Percentiles rank a stretch among this genome's conserved stretches.
These are phyloP conservation scores for Eumacrocentrus americanus DNA, from an alignment of 2,888 invertebrate species.

Conservation along the genomic window DNA sequence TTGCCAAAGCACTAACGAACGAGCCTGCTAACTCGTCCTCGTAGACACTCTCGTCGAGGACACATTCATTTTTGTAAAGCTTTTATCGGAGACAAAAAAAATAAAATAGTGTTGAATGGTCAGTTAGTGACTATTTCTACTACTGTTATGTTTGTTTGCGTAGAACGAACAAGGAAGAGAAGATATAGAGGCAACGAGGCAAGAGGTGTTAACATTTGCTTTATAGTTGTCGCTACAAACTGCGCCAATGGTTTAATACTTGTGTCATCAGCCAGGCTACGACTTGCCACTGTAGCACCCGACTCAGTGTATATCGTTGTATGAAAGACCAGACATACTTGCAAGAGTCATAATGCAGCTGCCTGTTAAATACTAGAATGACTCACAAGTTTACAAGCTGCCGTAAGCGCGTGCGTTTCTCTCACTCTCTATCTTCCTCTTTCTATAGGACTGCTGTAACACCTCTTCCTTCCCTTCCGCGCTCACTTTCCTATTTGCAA, in stretches of 20 bases:
- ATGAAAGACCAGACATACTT: constrained; percentile 32
- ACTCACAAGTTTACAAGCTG: constrained; percentile 47
- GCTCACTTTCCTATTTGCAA: constrained; percentile 21
- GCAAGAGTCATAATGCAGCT: constrained; percentile 43
- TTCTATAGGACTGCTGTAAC: too few species aligned
- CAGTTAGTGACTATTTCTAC: too few species aligned
- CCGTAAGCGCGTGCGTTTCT: constrained; percentile 43
- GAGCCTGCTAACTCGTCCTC: constrained; percentile 30
- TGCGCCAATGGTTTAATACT: constrained; percentile 49
- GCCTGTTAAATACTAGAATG: constrained; percentile 54
- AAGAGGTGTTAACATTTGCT: constrained; percentile 52
- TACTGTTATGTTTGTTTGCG: neutral
- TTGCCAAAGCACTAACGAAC: constrained; percentile 30
- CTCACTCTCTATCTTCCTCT: constrained; percentile 25
- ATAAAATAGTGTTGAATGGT: too few species aligned
- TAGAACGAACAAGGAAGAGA: neutral
- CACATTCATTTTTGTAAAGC: constrained; percentile 18
- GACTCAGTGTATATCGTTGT: constrained; percentile 15
- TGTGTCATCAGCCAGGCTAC: constrained; percentile 34
- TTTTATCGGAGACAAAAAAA: constrained; percentile 13
- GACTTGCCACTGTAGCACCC: constrained; percentile 16
- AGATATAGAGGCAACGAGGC: constrained; percentile 11
- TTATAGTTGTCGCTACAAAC: constrained; percentile 45
- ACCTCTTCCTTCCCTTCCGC: too few species aligned
- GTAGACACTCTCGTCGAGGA: constrained; percentile 23